phyloP scores from a whole-genome alignment of 2,113 vertebrate species.

The Anguilla japonica region DNA sequence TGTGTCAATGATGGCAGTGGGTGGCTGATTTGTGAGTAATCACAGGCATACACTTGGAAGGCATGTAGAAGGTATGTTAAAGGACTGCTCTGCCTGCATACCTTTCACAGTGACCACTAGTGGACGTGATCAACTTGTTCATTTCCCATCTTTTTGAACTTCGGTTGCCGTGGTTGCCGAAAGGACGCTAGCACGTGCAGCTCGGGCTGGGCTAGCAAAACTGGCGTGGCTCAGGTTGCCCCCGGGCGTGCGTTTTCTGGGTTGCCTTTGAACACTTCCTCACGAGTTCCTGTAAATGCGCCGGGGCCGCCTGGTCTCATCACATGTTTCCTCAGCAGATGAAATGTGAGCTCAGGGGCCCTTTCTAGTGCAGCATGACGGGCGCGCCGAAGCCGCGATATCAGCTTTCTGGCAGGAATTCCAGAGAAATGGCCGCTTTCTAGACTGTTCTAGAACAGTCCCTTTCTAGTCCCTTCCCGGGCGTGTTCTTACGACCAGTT shows the following conservation, averaged over 20 bases:
- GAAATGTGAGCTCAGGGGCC: neutral
- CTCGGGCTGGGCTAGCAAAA: neutral
- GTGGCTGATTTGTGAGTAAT: too few relatives aligned
- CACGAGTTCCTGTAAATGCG: neutral
- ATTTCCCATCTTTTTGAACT: neutral
- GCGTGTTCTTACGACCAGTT: neutral
- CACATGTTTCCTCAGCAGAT: neutral
- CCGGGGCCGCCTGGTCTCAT: neutral
- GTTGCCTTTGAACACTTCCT: neutral
- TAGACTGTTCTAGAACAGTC: neutral
- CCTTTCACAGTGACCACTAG: too few relatives aligned
- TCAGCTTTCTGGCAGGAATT: neutral
- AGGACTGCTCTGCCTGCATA: too few relatives aligned
- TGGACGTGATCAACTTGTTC: too few relatives aligned
- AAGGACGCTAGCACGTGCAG: too few relatives aligned
- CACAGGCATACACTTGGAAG: too few relatives aligned
- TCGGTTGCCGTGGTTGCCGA: neutral
- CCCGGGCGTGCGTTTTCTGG: neutral
- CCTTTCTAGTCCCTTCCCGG: neutral
- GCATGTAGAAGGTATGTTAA: too few relatives aligned
- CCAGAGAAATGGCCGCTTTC: neutral
- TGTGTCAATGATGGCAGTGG: too few relatives aligned
- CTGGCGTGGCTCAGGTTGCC: neutral
- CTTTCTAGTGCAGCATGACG: neutral
- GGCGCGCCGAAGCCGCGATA: neutral